A percentile compares a stretch with the other conserved stretches of the same genome.
These are phyloP conservation scores for Megalops atlanticus DNA, from an alignment of 2,113 vertebrate species.

Conservation along the genomic window DNA sequence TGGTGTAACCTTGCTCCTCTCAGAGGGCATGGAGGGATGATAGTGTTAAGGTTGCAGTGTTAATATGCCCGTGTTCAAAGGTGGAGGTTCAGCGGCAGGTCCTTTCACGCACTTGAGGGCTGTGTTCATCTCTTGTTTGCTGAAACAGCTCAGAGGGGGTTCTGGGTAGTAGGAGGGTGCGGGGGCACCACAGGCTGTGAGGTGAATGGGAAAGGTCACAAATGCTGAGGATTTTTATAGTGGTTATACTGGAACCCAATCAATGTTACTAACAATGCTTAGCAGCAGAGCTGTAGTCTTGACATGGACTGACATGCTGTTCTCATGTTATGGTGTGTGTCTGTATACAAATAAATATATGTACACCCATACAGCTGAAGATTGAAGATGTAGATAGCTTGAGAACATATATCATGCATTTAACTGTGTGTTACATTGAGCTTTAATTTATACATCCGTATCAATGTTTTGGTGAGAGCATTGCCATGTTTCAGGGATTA, in stretches of 20 bases:
- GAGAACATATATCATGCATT: too few relatives aligned
- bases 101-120: not conserved
- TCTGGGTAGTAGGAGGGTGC: not conserved
- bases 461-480: constrained; percentile 18
- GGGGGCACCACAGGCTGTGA: not conserved
- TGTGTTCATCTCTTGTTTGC: not conserved
- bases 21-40: not conserved
- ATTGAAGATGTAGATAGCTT: constrained; percentile 39
- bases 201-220: not conserved
- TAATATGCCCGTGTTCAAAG: not conserved
- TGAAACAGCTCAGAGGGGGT: too few relatives aligned
- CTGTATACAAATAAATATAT: too few relatives aligned
- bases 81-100: not conserved
- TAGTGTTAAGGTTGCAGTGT: not conserved
- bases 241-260: too few relatives aligned
- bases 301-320: too few relatives aligned
- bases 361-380: too few relatives aligned
- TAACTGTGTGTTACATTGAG: constrained; percentile 71
- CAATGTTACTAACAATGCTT: too few relatives aligned
- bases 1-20: not conserved
- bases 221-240: too few relatives aligned
- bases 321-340: too few relatives aligned
- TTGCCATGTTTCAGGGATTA: not conserved
- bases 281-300: too few relatives aligned
- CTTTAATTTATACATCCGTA: constrained; percentile 68